Evolutionary conservation across 2,113 vertebrate genomes (phyloP), one percentile per base, ranked within the genome.

Genomic region (Muscicapa adusta): DNA sequence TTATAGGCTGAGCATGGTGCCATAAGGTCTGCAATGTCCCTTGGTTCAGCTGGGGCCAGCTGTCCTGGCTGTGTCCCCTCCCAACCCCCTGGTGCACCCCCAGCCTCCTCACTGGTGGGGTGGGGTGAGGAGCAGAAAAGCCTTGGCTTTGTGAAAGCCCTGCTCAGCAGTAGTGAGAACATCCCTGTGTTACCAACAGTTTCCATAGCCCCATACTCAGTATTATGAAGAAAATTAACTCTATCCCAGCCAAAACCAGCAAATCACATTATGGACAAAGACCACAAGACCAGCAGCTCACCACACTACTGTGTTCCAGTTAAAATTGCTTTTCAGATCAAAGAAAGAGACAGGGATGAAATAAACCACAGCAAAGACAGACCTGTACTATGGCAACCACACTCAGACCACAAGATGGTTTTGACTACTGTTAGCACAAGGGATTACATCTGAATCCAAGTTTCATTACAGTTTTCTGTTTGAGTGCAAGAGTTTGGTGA

Each of bases 321-420:
- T 77, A 74, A 74, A 88, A 88, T 1, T 54, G 38, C 40, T 33
- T n/a, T 62, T 58, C 9, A 36, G 18, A 81, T 24, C 65, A 89
- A 73, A 87, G 45, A 48, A 61, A 40, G 28, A 66, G 47, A 26
- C 82, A 74, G 11, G 62, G 25, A 62, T 13, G 11, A 7, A 81
- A 91, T n/a, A 89, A 87, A 47, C 6, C 33, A 28, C 1, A 66
- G 34, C 34, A 45, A 84, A 70, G 28, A 33, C 14, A 53, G 31
- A 80, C 47, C 14, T 81, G 54, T 40, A 43, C 31, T 80, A 73
- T 18, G 50, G 50, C 63, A 91, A 77, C 60, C 15, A 84, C 63
- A n/a, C 0, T 2, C 22, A 50, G 14, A 50, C 40, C 23, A 40
- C 10, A 66, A 0, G 3, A 77, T 26, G 20, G 7, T 51, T 88